Conservation (phyloP, 2,113 vertebrate genomes). For the Philantomba maxwellii region DNA sequence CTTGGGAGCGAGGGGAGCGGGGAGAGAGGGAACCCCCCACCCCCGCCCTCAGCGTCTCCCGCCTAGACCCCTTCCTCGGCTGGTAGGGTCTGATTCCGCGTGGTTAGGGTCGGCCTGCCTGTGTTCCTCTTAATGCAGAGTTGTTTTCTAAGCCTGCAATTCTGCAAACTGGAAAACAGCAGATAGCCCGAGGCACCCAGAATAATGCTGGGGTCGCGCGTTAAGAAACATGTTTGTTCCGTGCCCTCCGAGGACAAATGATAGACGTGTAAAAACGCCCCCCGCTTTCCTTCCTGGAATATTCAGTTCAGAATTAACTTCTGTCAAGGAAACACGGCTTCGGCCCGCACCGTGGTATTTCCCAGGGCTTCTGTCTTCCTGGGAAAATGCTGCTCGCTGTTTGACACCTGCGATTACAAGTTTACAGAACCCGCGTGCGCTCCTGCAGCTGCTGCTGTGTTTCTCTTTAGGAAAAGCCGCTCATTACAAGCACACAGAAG, state of each 20-base stretch:
- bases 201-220: slow-evolving; percentile 79
- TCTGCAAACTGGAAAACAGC: slow-evolving; percentile 77
- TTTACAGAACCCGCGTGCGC: slow-evolving; percentile 67
- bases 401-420: slow-evolving; percentile 83
- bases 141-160: slow-evolving; percentile 75
- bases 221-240: slow-evolving; percentile 83
- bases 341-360: slow-evolving; percentile 62
- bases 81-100: slow-evolving; percentile 68
- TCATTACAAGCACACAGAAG: slow-evolving; percentile 52
- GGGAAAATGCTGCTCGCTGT: slow-evolving; percentile 73
- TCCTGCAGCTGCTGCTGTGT: slow-evolving; percentile 50
- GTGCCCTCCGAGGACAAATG: slow-evolving; percentile 83
- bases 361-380: slow-evolving; percentile 64
- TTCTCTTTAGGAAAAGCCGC: slow-evolving; percentile 76
- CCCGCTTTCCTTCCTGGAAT: slow-evolving; percentile 78
- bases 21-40: no score
- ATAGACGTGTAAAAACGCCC: slow-evolving; percentile 81
- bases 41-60: background rate
- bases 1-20: background rate
- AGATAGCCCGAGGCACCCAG: slow-evolving; percentile 81
- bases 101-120: slow-evolving; percentile 76
- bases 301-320: slow-evolving; percentile 86
- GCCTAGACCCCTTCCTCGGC: slow-evolving; percentile 59
- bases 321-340: slow-evolving; percentile 80
- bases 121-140: slow-evolving; percentile 75